Base-by-base conservation (phyloP, 2,888 invertebrate genomes). In the Allolobophora icterica region DNA sequence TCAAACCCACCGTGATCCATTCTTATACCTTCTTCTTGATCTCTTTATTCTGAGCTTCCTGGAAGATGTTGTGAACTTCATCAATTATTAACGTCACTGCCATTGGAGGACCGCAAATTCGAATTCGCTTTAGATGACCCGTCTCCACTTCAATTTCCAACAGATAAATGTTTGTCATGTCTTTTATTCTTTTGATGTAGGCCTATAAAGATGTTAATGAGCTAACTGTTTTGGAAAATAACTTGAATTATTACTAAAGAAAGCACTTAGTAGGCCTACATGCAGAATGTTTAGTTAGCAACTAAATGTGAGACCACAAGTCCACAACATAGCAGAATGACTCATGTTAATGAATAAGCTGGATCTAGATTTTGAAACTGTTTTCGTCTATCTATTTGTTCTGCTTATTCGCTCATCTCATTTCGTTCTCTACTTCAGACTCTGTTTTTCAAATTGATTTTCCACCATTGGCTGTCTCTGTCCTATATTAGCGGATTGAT, bases 71-170 rank as follows among this genome's bases (percentile, higher is more conserved):
- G 38, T 87, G 87, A 35, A 87, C 24, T 24, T 35, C 6, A 34
- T 87, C 87, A 0, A 87, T 24, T 11, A 87, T 35, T 34, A 17
- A 87, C 6, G 34, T 35, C 35, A 87, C 87, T 35, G 3, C 87
- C 87, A 34, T 87, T 35, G 87, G 87, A 35, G 87, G 35, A 13
- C 90, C 90, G 3, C 34, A 87, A 30, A 90, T 90, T 83, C 90
- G 83, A 24, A 90, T 90, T 24, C 90, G 83, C n/a, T 90, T 90
- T 42, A 87, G 33, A 24, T n/a, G 40, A 40, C 34, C 40, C 30
- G 34, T 33, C 84, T 90, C 90, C 40, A 90, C 42, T 40, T 83
- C 45, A n/a, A 90, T 90, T 42, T 34, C n/a, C 24, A 90, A 87
- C 38, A 87, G 84, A 24, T 17, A 90, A n/a, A 19, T 83, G 19